Evolutionary conservation across 2,888 invertebrate species (phyloP).

Genomic region (Drosophila siamana): DNA sequence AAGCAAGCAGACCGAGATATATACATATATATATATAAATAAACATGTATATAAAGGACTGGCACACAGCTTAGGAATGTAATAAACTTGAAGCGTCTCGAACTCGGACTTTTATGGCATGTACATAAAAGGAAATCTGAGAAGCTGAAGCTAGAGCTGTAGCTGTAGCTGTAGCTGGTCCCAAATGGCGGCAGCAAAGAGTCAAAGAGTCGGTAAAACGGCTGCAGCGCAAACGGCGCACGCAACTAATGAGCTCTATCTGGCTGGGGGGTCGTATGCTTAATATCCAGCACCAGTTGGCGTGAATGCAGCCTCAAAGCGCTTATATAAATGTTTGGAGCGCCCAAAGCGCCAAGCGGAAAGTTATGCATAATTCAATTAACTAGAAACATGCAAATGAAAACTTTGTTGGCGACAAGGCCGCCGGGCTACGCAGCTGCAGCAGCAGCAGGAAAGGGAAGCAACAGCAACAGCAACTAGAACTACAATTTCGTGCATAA

Average conservation of each 20-base stretch:
- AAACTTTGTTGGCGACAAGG: conserved; percentile 67
- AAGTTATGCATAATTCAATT: conserved; percentile 78
- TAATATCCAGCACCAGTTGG: conserved; percentile 55
- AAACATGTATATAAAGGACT: too few species aligned
- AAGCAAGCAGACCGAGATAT: not conserved
- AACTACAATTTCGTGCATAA: conserved; percentile 33
- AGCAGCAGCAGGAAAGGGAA: conserved; percentile 12
- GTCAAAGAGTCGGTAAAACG: conserved; percentile 57
- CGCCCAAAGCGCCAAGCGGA: conserved; percentile 61
- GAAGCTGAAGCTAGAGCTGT: conserved; percentile 18
- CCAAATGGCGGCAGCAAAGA: conserved; percentile 36
- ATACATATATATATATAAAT: too few species aligned
- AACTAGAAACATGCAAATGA: conserved; percentile 79
- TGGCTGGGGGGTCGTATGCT: conserved; percentile 57
- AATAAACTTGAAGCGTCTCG: conserved; percentile 63
- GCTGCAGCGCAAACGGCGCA: conserved; percentile 1
- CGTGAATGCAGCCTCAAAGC: conserved; percentile 47
- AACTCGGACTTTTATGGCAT: conserved; percentile 63
- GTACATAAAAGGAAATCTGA: conserved; percentile 75
- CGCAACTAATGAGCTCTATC: conserved; percentile 56
- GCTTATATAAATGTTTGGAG: conserved; percentile 62
- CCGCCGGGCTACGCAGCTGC: conserved; percentile 23
- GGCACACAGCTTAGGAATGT: conserved; percentile 67
- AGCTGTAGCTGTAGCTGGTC: conserved; percentile 5
- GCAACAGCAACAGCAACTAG: too few species aligned